Base-by-base conservation (phyloP, 2,888 invertebrate species). In the Diadromus collaris region DNA sequence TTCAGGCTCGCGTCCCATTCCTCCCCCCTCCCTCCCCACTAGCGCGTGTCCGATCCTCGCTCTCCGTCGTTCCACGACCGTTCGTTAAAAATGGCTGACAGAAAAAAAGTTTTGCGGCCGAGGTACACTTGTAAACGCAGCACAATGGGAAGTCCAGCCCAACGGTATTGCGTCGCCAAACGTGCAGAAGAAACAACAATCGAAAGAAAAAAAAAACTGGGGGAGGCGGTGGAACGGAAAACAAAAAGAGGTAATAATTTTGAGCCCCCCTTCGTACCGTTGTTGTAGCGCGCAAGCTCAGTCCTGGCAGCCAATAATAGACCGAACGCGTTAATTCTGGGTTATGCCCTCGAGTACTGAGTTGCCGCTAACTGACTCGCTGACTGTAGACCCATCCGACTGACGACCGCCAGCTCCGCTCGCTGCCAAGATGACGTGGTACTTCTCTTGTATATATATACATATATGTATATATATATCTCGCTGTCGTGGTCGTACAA, bases 61-160 rank as follows among this genome's bases (percentile, higher is more conserved):
- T 68, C 76, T 70, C 54, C 63, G 70, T 64, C 63, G 67, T 46
- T 74, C 51, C 29, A 51, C 69, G 51, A 44, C 41, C 54, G 72
- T 76, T 72, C 64, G 44, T 60, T 51, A 80, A 80, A n/a, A 76
- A 78, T 80, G 80, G 78, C 77, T 44, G 80, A 72, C 68, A 27
- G 63, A 44, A 54, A 72, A 63, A 58, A n/a, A n/a, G n/a, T n/a
- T n/a, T 76, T 75, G 63, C 58, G 75, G 60, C 61, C 64, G 76
- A 29, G 16, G 27, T 67, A 77, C 74, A 76, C 79, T 41, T 70
- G 71, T 69, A 78, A n/a, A 75, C 75, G 75, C 48, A 72, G 75
- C 78, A 80, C 78, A 78, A 74, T 63, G 48, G 54, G 24, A 46
- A 67, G 51, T 51, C 27, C 32, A 19, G 73, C 51, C 65, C 76